These are phyloP conservation scores for Phaethon lepturus DNA, from an alignment of 2,113 vertebrate species.

Conservation along the genomic window DNA sequence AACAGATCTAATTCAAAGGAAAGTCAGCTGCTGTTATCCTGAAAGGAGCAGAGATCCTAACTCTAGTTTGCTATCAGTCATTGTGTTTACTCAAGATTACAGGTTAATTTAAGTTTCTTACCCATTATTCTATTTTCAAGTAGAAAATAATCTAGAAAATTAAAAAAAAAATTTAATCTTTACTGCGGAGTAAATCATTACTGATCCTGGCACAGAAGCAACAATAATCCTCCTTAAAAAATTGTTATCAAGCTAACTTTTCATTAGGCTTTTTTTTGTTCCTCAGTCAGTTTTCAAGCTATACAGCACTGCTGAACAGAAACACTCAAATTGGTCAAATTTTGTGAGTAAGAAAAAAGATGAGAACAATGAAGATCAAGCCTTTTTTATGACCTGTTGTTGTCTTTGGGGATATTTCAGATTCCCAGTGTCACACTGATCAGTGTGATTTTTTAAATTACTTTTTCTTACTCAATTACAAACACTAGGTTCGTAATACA, in stretches of 20 bases:
- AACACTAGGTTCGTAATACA: neutral
- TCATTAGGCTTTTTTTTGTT: neutral
- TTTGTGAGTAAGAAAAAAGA: neutral
- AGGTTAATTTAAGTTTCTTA: neutral
- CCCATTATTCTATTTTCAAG: neutral
- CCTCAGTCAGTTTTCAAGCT: neutral
- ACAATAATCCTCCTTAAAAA: neutral
- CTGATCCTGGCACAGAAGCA: neutral
- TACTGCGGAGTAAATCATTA: neutral
- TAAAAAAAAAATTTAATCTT: neutral
- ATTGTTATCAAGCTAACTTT: neutral
- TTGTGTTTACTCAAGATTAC: neutral
- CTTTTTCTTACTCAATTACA: neutral
- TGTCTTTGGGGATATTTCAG: neutral
- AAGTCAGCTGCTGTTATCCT: neutral
- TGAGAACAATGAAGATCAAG: neutral
- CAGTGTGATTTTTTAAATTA: neutral
- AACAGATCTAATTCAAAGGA: neutral
- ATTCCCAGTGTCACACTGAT: neutral
- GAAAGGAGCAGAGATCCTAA: neutral
- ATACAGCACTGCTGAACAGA: neutral
- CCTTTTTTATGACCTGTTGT: neutral
- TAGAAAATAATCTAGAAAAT: neutral
- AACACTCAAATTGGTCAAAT: neutral
- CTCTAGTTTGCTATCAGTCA: neutral